A percentile compares a stretch with the other conserved stretches of the same genome.
phyloP scores from a whole-genome alignment of 2,888 invertebrate species.

The Lepidochitona cinerea region DNA sequence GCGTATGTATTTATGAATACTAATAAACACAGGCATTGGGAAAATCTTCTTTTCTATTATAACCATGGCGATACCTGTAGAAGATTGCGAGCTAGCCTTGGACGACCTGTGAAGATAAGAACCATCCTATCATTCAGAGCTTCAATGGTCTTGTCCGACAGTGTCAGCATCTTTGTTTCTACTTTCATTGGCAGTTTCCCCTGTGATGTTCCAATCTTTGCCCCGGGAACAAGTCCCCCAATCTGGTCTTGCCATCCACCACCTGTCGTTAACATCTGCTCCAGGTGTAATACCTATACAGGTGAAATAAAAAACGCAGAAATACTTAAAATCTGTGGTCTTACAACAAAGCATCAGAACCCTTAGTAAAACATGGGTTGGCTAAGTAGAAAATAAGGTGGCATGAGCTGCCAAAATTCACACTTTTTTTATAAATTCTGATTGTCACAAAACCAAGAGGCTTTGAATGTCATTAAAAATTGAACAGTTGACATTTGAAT shows the following conservation, averaged over 20 bases:
- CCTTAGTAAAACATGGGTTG: too few species aligned
- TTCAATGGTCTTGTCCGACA: slow-evolving; percentile 50
- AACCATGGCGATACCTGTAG: too few species aligned
- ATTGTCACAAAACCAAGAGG: too few species aligned
- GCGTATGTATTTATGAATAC: too few species aligned
- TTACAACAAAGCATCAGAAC: background rate
- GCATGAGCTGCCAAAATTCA: too few species aligned
- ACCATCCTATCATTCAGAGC: slow-evolving; percentile 70
- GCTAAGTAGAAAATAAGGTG: too few species aligned
- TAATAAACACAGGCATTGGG: too few species aligned
- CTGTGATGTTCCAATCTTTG: slow-evolving; percentile 69
- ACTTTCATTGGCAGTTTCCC: slow-evolving; percentile 67
- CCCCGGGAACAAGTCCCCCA: slow-evolving; percentile 72
- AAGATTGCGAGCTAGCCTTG: slow-evolving; percentile 74
- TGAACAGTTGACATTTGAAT: too few species aligned
- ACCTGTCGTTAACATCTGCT: slow-evolving; percentile 74
- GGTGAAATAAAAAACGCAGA: background rate
- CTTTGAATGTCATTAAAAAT: too few species aligned
- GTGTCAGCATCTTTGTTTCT: slow-evolving; percentile 53
- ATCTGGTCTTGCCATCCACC: slow-evolving; percentile 77
- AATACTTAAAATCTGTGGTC: background rate
- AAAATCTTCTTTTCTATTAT: too few species aligned
- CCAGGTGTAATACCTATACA: slow-evolving; percentile 72
- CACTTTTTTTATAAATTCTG: too few species aligned
- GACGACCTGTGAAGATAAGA: slow-evolving; percentile 74